Percentiles rank a stretch among this genome's conserved stretches.
Evolutionary conservation across 2,113 vertebrate genomes (phyloP).

Genomic region (Podarcis cretensis): DNA sequence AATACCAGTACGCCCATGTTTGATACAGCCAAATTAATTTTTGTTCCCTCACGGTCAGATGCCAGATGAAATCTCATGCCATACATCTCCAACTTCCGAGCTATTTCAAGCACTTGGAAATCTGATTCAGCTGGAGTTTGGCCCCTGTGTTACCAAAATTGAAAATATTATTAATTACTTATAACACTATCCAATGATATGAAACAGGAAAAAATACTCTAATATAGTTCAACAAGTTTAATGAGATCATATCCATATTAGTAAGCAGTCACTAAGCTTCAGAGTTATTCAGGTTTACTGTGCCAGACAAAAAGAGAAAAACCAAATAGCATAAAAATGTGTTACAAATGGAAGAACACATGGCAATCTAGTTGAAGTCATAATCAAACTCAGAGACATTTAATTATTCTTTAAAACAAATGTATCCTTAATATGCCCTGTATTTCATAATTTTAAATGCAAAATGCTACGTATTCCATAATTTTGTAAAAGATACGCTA

Average conservation of each 20-base stretch:
- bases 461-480: not conserved
- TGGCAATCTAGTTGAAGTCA: not conserved
- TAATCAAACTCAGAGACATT: too few relatives aligned
- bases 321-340: not conserved
- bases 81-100: slow-evolving; percentile 94
- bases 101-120: slow-evolving; percentile 96
- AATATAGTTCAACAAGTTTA: not conserved
- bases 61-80: slow-evolving; percentile 94
- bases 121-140: slow-evolving; percentile 97
- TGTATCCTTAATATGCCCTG: not conserved
- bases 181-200: fast-evolving
- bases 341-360: not conserved
- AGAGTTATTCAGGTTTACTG: not conserved
- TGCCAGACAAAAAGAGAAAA: not conserved
- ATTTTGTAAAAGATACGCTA: not conserved
- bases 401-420: not conserved
- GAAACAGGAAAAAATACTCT: fast-evolving
- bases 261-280: not conserved
- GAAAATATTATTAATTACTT: not conserved
- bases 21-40: slow-evolving; percentile 92
- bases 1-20: slow-evolving; percentile 96
- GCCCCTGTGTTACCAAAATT: slow-evolving; percentile 74
- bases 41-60: slow-evolving; percentile 91
- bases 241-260: not conserved
- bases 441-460: not conserved